Percentiles rank a stretch among this genome's conserved stretches.
phyloP scores from a whole-genome alignment of 1,140 invertebrate species.

The Pteromalus puparum region DNA sequence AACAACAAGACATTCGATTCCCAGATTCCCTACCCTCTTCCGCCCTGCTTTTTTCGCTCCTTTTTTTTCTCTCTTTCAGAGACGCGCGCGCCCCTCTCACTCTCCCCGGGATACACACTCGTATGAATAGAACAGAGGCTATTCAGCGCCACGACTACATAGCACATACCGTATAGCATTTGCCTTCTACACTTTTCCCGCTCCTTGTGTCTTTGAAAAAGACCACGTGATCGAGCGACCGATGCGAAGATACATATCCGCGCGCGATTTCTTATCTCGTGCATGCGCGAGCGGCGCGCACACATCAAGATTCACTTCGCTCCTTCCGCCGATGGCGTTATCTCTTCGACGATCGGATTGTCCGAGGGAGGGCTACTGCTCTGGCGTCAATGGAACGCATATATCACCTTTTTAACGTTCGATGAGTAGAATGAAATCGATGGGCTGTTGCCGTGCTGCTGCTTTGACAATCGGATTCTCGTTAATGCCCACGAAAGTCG shows the following conservation, averaged over 20 bases:
- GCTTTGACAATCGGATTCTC: background rate
- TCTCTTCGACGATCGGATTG: slow-evolving; percentile 61
- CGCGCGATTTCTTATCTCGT: background rate
- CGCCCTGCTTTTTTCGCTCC: slow-evolving; percentile 45
- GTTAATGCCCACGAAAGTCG: background rate
- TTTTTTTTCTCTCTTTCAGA: slow-evolving; percentile 47
- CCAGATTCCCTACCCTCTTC: slow-evolving; percentile 53
- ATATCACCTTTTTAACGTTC: slow-evolving; percentile 42
- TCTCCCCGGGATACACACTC: slow-evolving; percentile 46
- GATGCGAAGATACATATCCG: slow-evolving; percentile 59
- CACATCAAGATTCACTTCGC: slow-evolving; percentile 1
- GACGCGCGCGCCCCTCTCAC: slow-evolving; percentile 33
- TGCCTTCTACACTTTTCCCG: slow-evolving; percentile 53
- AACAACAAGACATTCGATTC: slow-evolving; percentile 48
- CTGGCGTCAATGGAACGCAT: slow-evolving; percentile 22
- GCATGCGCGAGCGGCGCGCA: background rate
- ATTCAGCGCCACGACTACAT: slow-evolving; percentile 65
- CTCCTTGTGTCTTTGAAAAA: slow-evolving; percentile 58
- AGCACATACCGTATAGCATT: slow-evolving; percentile 46
- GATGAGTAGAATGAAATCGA: slow-evolving; percentile 37
- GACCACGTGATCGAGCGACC: slow-evolving; percentile 66
- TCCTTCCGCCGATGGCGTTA: slow-evolving; percentile 52
- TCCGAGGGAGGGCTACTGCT: slow-evolving; percentile 55
- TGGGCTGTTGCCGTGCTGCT: background rate
- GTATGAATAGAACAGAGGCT: slow-evolving; percentile 72